Evolutionary conservation across 2,113 vertebrate genomes (phyloP), one percentile per base, ranked within the genome.

Genomic region (Psephotus haematonotus): DNA sequence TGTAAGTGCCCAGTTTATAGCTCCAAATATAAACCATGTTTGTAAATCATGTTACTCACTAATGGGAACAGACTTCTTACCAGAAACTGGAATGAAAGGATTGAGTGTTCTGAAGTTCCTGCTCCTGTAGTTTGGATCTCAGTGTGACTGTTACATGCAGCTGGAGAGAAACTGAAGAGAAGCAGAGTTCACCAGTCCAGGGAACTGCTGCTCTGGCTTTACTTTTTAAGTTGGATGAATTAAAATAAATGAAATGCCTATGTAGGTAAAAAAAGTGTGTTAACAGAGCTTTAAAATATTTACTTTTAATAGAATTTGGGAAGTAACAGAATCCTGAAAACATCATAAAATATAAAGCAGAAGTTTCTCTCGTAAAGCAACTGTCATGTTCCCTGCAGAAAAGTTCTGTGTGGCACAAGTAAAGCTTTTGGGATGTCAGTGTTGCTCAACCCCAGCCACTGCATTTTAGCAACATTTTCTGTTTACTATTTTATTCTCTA

Each of bases 71-170:
- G 31, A 6, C 52, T 59, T 65, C 41, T 8, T 44, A 43, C 41
- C 3, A 5, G 24, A 85, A 46, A 50, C 2, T 14, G 20, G 53
- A 87, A 14, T 7, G 9, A 57, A 81, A 62, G 27, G 22, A 23
- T 81, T 31, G 43, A 4, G 17, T 43, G 18, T 31, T 52, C 18
- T 35, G 7, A 15, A 6, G 9, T n/a, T 49, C 31, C 49, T 64
- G 62, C 57, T 75, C 15, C 44, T 25, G 6, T 25, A 3, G n/a
- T 39, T 50, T 35, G 52, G 47, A 8, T 79, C 25, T 39, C 18
- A 22, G 2, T 9, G 7, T 2, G 3, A 23, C 20, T 43, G 4
- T 41, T 33, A 5, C 1, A 0, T 43, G 57, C 37, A 60, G 17
- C 20, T 33, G 7, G 22, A 6, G 50, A 37, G 37, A 49, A n/a